These are phyloP conservation scores for Telenomus remus DNA, from an alignment of 1,140 invertebrate species.

Conservation along the genomic window DNA sequence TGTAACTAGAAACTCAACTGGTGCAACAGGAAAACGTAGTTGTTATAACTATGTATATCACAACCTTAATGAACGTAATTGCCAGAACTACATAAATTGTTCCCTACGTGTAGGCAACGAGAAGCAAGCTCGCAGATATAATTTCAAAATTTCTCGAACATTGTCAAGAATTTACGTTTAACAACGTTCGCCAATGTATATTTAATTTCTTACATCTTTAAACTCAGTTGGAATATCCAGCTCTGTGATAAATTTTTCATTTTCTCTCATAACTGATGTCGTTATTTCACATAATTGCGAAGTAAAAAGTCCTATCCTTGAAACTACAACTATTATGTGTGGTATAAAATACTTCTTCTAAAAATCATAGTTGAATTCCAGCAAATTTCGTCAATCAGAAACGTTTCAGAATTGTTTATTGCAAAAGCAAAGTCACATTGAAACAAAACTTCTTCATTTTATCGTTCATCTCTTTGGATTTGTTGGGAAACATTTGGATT, in stretches of 20 bases:
- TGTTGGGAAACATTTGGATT: too few relatives aligned
- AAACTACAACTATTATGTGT: too few relatives aligned
- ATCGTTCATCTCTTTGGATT: too few relatives aligned
- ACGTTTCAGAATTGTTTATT: too few relatives aligned
- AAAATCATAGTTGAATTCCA: too few relatives aligned
- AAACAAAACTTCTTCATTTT: not conserved
- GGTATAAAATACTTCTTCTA: too few relatives aligned
- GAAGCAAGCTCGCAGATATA: not conserved
- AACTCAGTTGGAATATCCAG: too few relatives aligned
- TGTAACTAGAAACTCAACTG: constrained; percentile 2
- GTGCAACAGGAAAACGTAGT: not conserved
- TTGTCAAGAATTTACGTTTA: not conserved
- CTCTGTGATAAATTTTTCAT: too few relatives aligned
- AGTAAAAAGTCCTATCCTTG: too few relatives aligned
- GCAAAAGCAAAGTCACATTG: too few relatives aligned
- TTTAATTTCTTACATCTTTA: not conserved
- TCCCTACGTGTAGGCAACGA: not conserved
- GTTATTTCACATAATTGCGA: too few relatives aligned
- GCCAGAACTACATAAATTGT: constrained; percentile 1
- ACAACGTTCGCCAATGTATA: not conserved
- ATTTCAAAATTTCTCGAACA: constrained; percentile 2
- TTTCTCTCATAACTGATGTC: too few relatives aligned
- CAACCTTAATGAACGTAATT: not conserved
- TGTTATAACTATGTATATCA: not conserved
- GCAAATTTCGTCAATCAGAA: not conserved